Evolutionary conservation across 2,113 vertebrate species (phyloP), one percentile per base, ranked within the genome.

Genomic region (Apistogramma diplotaenia): DNA sequence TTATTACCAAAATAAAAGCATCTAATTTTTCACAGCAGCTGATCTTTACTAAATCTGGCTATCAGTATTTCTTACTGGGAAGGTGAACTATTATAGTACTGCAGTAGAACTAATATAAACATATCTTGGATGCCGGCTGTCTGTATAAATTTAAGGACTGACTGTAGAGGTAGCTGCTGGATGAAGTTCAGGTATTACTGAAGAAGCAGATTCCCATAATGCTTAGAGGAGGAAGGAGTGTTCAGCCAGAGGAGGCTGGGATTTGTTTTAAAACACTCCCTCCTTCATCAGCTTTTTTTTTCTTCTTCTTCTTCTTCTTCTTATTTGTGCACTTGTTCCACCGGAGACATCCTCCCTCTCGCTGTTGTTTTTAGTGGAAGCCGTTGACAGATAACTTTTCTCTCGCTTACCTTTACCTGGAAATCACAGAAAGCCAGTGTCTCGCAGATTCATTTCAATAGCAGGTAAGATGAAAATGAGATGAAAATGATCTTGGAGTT

Each of bases 281-380:
- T 58, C 60, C 60, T 54, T 58, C n/a, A 9, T 31, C 75, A 13
- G 7, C 62, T 78, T 25, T 25, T n/a, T n/a, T 16, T 60, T 54
- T 46, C 33, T 19, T 23, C 18, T n/a, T n/a, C n/a, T n/a, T n/a
- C 9, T 9, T 8, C 31, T 33, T 8, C 2, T 27, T 49, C 19
- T 49, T 31, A n/a, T 58, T 35, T 55, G 79, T 91, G 84, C 89
- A 92, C 90, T 93, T 91, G 90, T 76, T 88, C 70, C 51, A 76
- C 53, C 33, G 19, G 18, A 79, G 40, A 18, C 62, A 74, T 88
- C 76, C 21, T 56, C 46, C 0, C 35, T 3, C 13, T 25, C 31
- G 6, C 6, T 65, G 46, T 71, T 5, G 31, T 43, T 23, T 4
- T 43, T 1, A 55, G 11, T 58, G 16, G 33, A 72, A 58, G 21